Base-by-base conservation (phyloP, 2,888 invertebrate species). In the Zelleria hepariella region DNA sequence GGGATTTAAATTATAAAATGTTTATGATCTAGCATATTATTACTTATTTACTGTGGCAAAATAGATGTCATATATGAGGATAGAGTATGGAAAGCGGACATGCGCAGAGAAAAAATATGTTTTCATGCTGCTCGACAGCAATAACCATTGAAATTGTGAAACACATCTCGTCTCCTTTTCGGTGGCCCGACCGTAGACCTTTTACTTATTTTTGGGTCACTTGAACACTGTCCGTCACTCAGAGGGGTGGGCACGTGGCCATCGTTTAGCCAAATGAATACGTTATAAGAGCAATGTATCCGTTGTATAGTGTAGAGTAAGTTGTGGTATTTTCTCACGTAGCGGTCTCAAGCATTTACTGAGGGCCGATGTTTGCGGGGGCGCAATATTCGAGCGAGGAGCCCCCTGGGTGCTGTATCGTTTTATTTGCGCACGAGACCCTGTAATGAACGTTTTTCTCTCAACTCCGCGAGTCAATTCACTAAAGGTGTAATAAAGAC, bases 371-470 rank as follows among this genome's bases (percentile, higher is more conserved):
- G 84, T 84, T 86, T 83, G 84, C 69, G 82, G 77, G 57, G 20
- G 75, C 82, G 85, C 87, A 86, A 87, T 86, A 86, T 83, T 81
- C 80, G 75, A 76, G 76, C 68, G 77, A 83, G 72, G 76, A 75
- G 73, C 73, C 86, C 75, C 80, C 66, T 66, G 85, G 85, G 86
- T 78, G 74, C 81, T 68, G 83, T 86, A 72, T 74, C 79, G 81
- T 84, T 86, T 83, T 85, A 84, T 85, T 84, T 84, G 78, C 74
- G 66, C 79, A 67, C 74, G 71, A 74, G 71, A 78, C 73, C 71
- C 80, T 80, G 81, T 86, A 86, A 86, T 86, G 84, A 84, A 86
- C 80, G 79, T 79, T 85, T 84, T 83, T 78, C 73, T 73, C 64
- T 77, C 73, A 77, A 74, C 74, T 74, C 69, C 66, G 67, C 70